Conservation (phyloP, 2,888 invertebrate species). For the Bombyx huttoni region DNA sequence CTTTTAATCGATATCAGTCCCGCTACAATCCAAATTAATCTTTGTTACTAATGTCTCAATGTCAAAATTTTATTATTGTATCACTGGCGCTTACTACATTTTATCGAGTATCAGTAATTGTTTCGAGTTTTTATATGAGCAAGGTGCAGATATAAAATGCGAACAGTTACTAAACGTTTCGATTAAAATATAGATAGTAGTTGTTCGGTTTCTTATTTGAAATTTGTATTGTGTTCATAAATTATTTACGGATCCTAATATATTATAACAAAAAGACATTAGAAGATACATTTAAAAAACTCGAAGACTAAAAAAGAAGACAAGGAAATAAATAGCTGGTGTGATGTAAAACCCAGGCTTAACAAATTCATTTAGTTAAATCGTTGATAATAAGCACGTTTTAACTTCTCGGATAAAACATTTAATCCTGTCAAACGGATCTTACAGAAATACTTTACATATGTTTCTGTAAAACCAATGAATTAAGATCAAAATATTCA, state of each 20-base stretch:
- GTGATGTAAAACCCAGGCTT: too few species aligned
- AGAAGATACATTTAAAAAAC: too few species aligned
- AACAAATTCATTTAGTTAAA: too few species aligned
- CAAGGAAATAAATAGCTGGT: too few species aligned
- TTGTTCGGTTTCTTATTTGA: neutral
- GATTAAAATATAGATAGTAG: conserved; percentile 23
- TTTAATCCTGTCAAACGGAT: too few species aligned
- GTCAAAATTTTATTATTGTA: conserved; percentile 44
- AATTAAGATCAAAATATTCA: neutral
- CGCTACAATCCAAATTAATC: conserved; percentile 47
- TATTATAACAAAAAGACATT: neutral
- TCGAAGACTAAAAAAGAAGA: too few species aligned
- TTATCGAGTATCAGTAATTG: conserved; percentile 48
- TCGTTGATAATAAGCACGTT: too few species aligned
- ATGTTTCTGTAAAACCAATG: neutral
- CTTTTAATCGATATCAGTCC: conserved; percentile 41
- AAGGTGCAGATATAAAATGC: conserved; percentile 65
- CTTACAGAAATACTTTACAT: neutral
- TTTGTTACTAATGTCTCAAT: conserved; percentile 39
- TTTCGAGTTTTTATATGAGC: conserved; percentile 63
- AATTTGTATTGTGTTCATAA: conserved; percentile 1
- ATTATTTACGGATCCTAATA: neutral
- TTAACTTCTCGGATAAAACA: too few species aligned
- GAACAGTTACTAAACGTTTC: conserved; percentile 31
- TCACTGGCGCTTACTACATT: conserved; percentile 49